A percentile compares a stretch with the other conserved stretches of the same genome.
phyloP scores from a whole-genome alignment of 1,140 invertebrate species.

The Drosophila pandora region DNA sequence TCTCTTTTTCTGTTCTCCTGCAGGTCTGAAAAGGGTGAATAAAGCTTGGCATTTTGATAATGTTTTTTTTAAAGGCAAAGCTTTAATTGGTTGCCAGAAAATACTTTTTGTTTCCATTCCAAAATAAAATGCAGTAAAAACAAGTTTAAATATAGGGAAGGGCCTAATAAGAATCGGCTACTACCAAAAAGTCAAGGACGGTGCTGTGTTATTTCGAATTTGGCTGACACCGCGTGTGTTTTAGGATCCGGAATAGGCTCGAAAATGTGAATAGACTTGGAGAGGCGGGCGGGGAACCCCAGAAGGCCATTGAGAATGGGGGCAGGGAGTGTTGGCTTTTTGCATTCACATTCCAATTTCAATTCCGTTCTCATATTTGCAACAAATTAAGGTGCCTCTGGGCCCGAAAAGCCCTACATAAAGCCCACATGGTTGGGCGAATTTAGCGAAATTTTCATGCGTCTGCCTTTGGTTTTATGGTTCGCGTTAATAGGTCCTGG shows the following conservation, averaged over 20 bases:
- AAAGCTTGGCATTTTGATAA: no score
- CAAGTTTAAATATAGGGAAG: neutral
- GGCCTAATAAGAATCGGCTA: neutral
- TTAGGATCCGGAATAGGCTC: constrained; percentile 46
- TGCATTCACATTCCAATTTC: constrained; percentile 44
- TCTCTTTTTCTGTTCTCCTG: no score
- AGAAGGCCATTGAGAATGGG: constrained; percentile 25
- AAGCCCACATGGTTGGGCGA: constrained; percentile 20
- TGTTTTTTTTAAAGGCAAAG: no score
- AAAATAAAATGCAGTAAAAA: no score
- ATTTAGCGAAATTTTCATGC: constrained; percentile 17
- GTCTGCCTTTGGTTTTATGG: constrained; percentile 14
- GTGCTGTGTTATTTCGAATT: constrained; percentile 9
- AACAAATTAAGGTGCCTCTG: constrained; percentile 44
- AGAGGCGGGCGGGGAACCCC: neutral
- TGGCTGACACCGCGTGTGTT: constrained; percentile 45
- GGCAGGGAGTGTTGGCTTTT: constrained; percentile 7
- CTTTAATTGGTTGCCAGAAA: no score
- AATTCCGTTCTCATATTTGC: constrained; percentile 36
- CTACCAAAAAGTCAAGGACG: constrained; percentile 12
- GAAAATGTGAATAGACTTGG: constrained; percentile 47
- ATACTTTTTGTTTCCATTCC: no score
- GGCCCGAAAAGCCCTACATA: constrained; percentile 24
- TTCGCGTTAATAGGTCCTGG: constrained; percentile 3
- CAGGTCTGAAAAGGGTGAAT: no score